Evolutionary conservation across 2,888 invertebrate genomes (phyloP).

Genomic region (Brachypterus glaber): DNA sequence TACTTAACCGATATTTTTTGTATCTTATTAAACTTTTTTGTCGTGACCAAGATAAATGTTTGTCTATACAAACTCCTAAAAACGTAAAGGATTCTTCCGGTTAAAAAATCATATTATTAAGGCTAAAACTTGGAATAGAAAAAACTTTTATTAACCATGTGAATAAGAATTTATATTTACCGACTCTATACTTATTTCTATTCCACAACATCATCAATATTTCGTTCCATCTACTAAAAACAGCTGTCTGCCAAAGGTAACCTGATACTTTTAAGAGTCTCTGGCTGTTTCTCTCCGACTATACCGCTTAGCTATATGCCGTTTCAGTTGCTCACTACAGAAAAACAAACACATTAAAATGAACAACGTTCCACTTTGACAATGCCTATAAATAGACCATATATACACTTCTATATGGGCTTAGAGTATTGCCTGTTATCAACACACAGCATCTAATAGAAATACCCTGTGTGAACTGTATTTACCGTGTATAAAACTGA

Average conservation of each 20-base stretch:
- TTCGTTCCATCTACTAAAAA: constrained; percentile 37
- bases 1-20: no score
- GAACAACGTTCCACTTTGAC: constrained; percentile 43
- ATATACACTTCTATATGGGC: constrained; percentile 39
- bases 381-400: constrained; percentile 44
- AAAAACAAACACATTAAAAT: constrained; percentile 44
- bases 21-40: no score
- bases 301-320: constrained; percentile 15
- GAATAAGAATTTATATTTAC: background rate
- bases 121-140: background rate
- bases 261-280: constrained; percentile 43
- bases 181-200: constrained; percentile 20
- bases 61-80: no score
- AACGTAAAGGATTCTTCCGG: no score
- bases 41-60: no score
- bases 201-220: constrained; percentile 26
- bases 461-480: constrained; percentile 21
- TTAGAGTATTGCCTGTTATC: constrained; percentile 28
- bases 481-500: no score
- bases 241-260: constrained; percentile 42
- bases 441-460: constrained; percentile 26
- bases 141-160: no score
- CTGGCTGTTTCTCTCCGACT: constrained; percentile 25
- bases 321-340: constrained; percentile 33
- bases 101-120: no score